phyloP scores from a whole-genome alignment of 2,888 invertebrate species.

The Cylindroiulus punctatus region DNA sequence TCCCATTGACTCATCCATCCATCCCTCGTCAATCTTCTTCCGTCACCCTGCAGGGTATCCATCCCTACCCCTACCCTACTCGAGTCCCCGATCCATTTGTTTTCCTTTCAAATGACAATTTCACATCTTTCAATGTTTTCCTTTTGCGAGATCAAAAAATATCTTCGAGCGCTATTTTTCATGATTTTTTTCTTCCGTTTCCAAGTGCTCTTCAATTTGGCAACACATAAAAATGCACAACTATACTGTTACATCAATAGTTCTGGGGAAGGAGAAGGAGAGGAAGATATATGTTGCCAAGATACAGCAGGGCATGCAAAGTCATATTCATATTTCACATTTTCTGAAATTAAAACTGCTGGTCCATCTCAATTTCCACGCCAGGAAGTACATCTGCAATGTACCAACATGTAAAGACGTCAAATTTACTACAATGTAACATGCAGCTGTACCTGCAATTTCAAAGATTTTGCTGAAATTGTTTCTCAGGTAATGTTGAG shows the following conservation, averaged over 20 bases:
- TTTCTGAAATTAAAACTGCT: background rate
- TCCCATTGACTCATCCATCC: constrained; percentile 44
- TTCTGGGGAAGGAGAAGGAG: background rate
- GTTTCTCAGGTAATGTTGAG: too few species aligned
- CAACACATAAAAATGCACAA: constrained; percentile 27
- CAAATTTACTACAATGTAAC: too few species aligned
- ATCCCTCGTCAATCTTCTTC: constrained; percentile 47
- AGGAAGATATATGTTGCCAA: background rate
- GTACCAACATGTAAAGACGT: too few species aligned
- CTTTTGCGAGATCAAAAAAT: constrained; percentile 30
- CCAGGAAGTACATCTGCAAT: background rate
- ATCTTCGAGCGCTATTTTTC: constrained; percentile 42
- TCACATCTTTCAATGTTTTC: constrained; percentile 43
- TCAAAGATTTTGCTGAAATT: too few species aligned
- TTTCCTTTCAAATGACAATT: constrained; percentile 47
- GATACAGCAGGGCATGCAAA: background rate
- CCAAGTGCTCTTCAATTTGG: constrained; percentile 36
- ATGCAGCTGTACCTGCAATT: too few species aligned
- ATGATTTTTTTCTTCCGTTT: constrained; percentile 25
- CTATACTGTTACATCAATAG: constrained; percentile 11
- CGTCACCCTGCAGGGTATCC: constrained; percentile 45
- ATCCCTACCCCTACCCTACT: background rate
- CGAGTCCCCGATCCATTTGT: constrained; percentile 1
- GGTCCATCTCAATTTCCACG: too few species aligned
- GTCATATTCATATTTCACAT: background rate